Evolutionary conservation across 2,888 invertebrate species (phyloP).

Genomic region (Macaria notata): DNA sequence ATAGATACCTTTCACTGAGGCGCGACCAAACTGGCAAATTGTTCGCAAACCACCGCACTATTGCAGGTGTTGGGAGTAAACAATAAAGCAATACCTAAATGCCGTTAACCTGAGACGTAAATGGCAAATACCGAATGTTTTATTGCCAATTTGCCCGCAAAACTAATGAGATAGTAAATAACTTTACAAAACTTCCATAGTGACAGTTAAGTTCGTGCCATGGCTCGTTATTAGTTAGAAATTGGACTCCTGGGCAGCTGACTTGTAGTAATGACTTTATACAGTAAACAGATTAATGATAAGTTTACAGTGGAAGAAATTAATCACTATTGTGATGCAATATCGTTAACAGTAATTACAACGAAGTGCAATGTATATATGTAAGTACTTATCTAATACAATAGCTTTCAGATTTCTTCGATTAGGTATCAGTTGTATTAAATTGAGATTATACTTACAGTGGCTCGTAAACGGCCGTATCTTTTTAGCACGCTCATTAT

Average conservation of each 20-base stretch:
- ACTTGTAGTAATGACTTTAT: no score
- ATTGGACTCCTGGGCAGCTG: constrained; percentile 3
- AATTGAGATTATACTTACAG: no score
- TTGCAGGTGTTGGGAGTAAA: constrained; percentile 23
- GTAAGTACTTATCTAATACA: no score
- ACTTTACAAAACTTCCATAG: constrained; percentile 20
- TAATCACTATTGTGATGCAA: no score
- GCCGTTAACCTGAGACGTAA: constrained; percentile 7
- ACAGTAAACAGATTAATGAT: no score
- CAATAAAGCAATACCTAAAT: constrained; percentile 11
- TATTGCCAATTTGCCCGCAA: constrained; percentile 20
- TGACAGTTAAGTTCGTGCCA: constrained; percentile 22
- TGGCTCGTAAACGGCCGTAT: no score
- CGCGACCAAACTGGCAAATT: constrained; percentile 23
- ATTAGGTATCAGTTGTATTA: no score
- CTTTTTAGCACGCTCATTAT: no score
- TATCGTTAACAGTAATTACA: no score
- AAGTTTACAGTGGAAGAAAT: no score
- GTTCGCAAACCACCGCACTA: constrained; percentile 22
- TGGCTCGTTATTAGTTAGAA: constrained; percentile 16
- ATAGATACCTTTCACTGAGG: constrained; percentile 55
- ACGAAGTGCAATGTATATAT: no score
- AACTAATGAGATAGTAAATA: constrained; percentile 26
- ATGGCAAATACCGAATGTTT: constrained; percentile 11
- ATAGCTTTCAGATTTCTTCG: no score